Evolutionary conservation across 2,888 invertebrate species (phyloP).

Genomic region (Netelia inedita): DNA sequence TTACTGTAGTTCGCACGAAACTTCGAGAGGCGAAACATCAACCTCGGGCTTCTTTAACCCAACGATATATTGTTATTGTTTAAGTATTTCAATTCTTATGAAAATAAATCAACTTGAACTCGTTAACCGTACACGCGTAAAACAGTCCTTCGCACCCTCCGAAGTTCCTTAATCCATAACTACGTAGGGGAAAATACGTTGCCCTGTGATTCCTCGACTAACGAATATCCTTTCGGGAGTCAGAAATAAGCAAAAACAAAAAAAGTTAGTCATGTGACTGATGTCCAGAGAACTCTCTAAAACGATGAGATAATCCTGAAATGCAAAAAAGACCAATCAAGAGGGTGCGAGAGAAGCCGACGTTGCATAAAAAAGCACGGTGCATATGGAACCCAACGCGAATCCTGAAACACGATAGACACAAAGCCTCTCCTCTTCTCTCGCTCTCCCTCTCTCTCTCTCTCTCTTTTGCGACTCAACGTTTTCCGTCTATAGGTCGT

Average conservation of each 20-base stretch:
- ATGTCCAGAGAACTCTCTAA: constrained; percentile 25
- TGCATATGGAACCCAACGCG: constrained; percentile 32
- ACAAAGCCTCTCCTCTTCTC: constrained; percentile 61
- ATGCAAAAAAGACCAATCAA: constrained; percentile 28
- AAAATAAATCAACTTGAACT: too few relatives aligned
- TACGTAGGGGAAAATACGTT: too few relatives aligned
- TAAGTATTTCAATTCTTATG: too few relatives aligned
- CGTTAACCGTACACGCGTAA: too few relatives aligned
- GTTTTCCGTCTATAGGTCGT: constrained; percentile 58
- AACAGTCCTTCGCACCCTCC: too few relatives aligned
- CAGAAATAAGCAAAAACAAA: not conserved
- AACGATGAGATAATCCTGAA: constrained; percentile 42
- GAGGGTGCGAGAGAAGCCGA: constrained; percentile 19
- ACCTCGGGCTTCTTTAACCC: too few relatives aligned
- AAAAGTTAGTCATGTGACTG: constrained; percentile 11
- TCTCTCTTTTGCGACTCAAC: constrained; percentile 24
- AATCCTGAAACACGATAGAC: constrained; percentile 59
- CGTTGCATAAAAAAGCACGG: constrained; percentile 33
- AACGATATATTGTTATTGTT: too few relatives aligned
- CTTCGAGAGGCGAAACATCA: too few relatives aligned
- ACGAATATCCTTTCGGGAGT: too few relatives aligned
- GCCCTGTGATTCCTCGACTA: too few relatives aligned
- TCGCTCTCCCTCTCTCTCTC: not conserved
- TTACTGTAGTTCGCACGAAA: too few relatives aligned
- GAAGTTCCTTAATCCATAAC: too few relatives aligned